Percentiles rank a stretch among this genome's conserved stretches.
These are phyloP conservation scores for Scaptomyza reducta DNA, from an alignment of 2,888 invertebrate genomes.

Conservation along the genomic window DNA sequence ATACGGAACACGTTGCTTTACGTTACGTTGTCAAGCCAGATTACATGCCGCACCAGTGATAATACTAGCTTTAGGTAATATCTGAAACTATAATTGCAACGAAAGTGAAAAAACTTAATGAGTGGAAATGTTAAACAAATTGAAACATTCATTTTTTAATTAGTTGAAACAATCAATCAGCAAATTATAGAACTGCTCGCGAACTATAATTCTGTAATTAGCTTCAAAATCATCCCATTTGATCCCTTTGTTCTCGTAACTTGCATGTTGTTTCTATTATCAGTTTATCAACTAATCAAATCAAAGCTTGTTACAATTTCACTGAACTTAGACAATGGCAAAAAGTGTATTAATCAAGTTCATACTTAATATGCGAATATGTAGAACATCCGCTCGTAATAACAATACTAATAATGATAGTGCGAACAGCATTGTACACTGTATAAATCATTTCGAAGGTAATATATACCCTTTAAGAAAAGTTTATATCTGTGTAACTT, in stretches of 20 bases:
- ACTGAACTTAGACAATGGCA: conserved; percentile 32
- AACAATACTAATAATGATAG: conserved; percentile 20
- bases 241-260: conserved; percentile 32
- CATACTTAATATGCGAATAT: conserved; percentile 5
- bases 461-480: conserved; percentile 1
- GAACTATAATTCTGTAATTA: conserved; percentile 4
- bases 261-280: conserved; percentile 18
- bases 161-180: conserved; percentile 28
- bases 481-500: no score
- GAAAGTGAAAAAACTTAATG: conserved; percentile 3
- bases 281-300: conserved; percentile 45
- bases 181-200: conserved; percentile 30
- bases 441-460: conserved; percentile 3
- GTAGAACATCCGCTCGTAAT: conserved; percentile 29
- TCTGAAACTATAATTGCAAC: conserved; percentile 1
- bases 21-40: background rate
- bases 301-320: conserved; percentile 35
- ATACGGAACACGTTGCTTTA: background rate
- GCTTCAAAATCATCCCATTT: conserved; percentile 15
- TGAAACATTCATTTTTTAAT: conserved; percentile 12
- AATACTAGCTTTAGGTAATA: conserved; percentile 8
- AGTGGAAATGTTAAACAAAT: conserved; percentile 11
- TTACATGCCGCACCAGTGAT: conserved; percentile 6
- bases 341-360: conserved; percentile 16
- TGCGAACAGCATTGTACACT: background rate